These are phyloP conservation scores for Alcis repandata DNA, from an alignment of 2,888 invertebrate species.

Conservation along the genomic window DNA sequence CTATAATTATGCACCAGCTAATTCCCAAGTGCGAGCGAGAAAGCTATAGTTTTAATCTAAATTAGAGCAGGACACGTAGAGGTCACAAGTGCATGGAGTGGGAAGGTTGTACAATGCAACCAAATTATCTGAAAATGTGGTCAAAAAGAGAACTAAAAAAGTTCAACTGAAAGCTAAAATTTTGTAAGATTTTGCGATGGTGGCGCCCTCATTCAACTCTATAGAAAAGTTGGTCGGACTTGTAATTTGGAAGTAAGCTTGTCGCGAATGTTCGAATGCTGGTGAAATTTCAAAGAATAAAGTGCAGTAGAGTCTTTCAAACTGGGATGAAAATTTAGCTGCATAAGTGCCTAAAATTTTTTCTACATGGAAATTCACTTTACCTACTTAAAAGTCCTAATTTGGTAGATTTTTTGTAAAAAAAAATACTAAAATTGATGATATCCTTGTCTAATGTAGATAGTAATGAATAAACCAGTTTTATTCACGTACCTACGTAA, in stretches of 20 bases:
- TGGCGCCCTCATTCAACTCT: background rate
- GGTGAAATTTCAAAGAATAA: conserved; percentile 66
- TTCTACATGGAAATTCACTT: too few relatives aligned
- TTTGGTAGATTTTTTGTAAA: too few relatives aligned
- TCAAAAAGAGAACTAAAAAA: background rate
- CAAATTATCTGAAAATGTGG: background rate
- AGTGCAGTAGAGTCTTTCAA: conserved; percentile 10
- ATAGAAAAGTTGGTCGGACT: conserved; percentile 24
- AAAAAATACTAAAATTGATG: too few relatives aligned
- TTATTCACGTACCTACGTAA: too few relatives aligned
- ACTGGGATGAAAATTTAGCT: background rate
- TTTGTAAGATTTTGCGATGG: background rate
- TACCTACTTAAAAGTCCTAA: too few relatives aligned
- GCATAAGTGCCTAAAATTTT: background rate
- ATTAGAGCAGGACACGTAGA: conserved; percentile 57
- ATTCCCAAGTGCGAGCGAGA: conserved; percentile 38
- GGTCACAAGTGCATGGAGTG: conserved; percentile 61
- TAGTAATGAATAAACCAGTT: too few relatives aligned
- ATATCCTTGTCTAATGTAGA: too few relatives aligned
- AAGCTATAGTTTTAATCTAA: conserved; percentile 40
- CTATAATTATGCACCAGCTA: too few relatives aligned
- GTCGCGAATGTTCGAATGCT: conserved; percentile 63
- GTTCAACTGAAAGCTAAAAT: background rate
- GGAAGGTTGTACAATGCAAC: conserved; percentile 33
- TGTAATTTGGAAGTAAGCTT: conserved; percentile 47